phyloP scores from a whole-genome alignment of 2,888 invertebrate species.

The Ptychoptera albimana region DNA sequence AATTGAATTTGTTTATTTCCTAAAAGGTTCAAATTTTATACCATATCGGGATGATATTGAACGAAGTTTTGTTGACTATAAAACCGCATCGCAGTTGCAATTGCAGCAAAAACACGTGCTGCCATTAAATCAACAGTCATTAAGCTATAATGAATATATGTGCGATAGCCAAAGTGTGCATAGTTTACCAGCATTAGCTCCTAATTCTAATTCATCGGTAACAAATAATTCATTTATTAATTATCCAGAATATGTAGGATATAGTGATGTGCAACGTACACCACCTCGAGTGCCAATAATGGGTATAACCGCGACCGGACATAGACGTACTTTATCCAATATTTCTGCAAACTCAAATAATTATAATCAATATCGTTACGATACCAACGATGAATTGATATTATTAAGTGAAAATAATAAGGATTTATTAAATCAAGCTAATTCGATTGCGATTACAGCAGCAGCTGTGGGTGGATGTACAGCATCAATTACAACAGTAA shows the following conservation, averaged over 20 bases:
- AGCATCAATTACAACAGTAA: not conserved
- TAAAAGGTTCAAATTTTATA: conserved; percentile 30
- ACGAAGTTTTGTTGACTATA: too few species aligned
- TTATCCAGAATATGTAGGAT: conserved; percentile 26
- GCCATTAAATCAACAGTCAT: too few species aligned
- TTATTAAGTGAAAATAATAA: too few species aligned
- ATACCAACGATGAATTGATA: conserved; percentile 38
- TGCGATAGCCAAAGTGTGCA: too few species aligned
- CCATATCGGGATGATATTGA: conserved; percentile 18
- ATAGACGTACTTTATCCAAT: conserved; percentile 65
- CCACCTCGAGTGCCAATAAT: conserved; percentile 27
- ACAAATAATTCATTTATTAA: conserved; percentile 13
- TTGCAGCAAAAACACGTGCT: too few species aligned
- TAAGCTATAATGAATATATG: too few species aligned
- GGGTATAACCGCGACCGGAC: conserved; percentile 32
- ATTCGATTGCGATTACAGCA: not conserved
- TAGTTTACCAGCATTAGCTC: too few species aligned
- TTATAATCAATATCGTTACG: conserved; percentile 44
- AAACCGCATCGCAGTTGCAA: too few species aligned
- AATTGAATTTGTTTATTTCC: too few species aligned
- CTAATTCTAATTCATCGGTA: conserved; percentile 5
- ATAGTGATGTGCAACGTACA: conserved; percentile 17
- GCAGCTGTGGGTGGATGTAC: not conserved
- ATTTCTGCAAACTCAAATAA: conserved; percentile 42
- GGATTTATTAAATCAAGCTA: conserved; percentile 19